Evolutionary conservation across 2,797 vertebrate genomes (phyloP), one percentile per base, ranked within the genome.

Genomic region (Squalus acanthias): DNA sequence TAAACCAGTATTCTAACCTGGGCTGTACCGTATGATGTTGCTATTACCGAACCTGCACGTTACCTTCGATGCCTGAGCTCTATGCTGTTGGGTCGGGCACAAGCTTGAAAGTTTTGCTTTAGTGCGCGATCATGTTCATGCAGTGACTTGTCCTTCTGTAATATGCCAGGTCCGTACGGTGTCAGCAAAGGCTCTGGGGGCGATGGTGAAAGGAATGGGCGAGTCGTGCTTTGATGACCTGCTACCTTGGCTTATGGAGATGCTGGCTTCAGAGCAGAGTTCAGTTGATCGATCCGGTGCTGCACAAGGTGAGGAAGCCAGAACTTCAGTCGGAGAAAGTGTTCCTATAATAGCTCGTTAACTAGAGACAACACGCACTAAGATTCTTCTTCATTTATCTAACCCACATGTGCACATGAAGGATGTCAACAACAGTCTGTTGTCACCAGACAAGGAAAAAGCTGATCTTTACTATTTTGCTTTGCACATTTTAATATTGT

Each of bases 151-250:
- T n/a, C 9, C 69, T 74, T 9, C 15, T 96, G 22, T 96, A 0
- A 97, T 1, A 91, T 96, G 13, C 65, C 97, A 99, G 99, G 99
- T 99, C 1, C 99, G 99, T 5, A 99, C 99, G 0, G 99, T 99
- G 17, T 99, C 99, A 0, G 99, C 99, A 1, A 99, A 99, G 97
- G 99, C 99, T 0, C 97, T 99, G 96, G 99, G 99, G 2, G 99
- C 99, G 97, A 99, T 99, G 99, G 99, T 99, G 97, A 99, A 99
- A 97, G 99, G 99, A 1, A 99, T 99, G 99, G 99, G 99, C 0
- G 99, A 99, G 92, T 99, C 99, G 0, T 99, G 98, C 98, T 99
- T 99, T 69, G 99, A 99, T 76, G 99, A 99, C 97, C 98, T 99
- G 97, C 97, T 99, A 97, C 99, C 99, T 0, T 99, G 99, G 99